Percentiles rank a stretch among this genome's conserved stretches.
Conservation (phyloP, 2,888 invertebrate genomes). For the Rhagophthalmus giganteus region DNA sequence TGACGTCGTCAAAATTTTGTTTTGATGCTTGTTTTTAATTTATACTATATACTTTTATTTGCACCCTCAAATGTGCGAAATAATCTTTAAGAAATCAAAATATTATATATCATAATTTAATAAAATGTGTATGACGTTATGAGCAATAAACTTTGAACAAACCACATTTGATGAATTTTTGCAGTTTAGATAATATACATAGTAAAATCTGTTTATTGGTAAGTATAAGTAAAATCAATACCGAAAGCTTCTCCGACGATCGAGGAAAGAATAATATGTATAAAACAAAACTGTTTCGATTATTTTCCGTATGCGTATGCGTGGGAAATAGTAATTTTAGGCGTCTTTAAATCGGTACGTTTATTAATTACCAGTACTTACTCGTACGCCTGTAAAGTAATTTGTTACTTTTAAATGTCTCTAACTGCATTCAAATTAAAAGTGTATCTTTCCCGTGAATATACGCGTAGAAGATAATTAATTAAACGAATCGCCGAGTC, state of each 20-base stretch:
- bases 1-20: not conserved
- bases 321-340: no score
- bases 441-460: slow-evolving; percentile 19
- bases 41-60: no score
- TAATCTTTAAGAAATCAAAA: no score
- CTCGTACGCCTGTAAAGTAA: slow-evolving; percentile 31
- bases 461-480: slow-evolving; percentile 18
- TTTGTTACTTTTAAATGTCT: slow-evolving; percentile 31
- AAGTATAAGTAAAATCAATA: not conserved
- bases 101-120: no score
- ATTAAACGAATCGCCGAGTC: no score
- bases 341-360: slow-evolving; percentile 24
- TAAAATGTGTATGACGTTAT: no score
- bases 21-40: not conserved
- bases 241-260: not conserved
- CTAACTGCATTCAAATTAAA: slow-evolving; percentile 33
- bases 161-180: no score
- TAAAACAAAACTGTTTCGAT: slow-evolving; percentile 12
- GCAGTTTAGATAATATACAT: no score
- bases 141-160: no score
- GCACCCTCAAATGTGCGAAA: no score
- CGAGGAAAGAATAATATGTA: not conserved
- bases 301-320: slow-evolving; percentile 20
- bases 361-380: slow-evolving; percentile 30
- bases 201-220: no score